These are phyloP conservation scores for Salticus scenicus DNA, from an alignment of 2,888 invertebrate species.

Conservation along the genomic window DNA sequence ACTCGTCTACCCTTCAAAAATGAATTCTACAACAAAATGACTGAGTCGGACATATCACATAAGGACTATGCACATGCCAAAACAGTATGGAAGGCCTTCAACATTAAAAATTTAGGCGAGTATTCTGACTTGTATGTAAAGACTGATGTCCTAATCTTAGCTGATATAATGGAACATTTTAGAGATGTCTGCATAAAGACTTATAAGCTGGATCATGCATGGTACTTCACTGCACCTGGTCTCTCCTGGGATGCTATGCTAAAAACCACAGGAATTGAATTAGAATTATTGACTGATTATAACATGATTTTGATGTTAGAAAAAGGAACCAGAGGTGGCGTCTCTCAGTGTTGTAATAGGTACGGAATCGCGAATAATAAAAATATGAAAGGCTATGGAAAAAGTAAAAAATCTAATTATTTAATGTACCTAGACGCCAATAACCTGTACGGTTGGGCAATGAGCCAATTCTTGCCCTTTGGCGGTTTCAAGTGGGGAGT, in stretches of 20 bases:
- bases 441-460: constrained; percentile 70
- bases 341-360: constrained; percentile 42
- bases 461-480: constrained; percentile 49
- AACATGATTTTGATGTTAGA: constrained; percentile 73
- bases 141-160: neutral
- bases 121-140: constrained; percentile 71
- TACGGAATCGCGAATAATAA: constrained; percentile 51
- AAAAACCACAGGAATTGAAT: constrained; percentile 72
- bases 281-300: constrained; percentile 73
- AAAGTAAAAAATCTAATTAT: constrained; percentile 23
- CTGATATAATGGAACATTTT: constrained; percentile 70
- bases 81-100: constrained; percentile 72
- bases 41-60: constrained; percentile 32
- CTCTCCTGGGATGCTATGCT: constrained; percentile 74
- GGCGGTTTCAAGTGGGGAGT: constrained; percentile 44
- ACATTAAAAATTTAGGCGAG: constrained; percentile 71
- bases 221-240: constrained; percentile 72
- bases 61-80: constrained; percentile 72
- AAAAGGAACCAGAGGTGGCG: constrained; percentile 70
- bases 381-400: constrained; percentile 39
- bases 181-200: constrained; percentile 71
- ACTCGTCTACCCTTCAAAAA: constrained; percentile 70
- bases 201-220: constrained; percentile 73
- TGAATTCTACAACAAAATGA: constrained; percentile 70
- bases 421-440: constrained; percentile 65